Evolutionary conservation across 2,888 invertebrate species (phyloP), one percentile per base, ranked within the genome.

Genomic region (Coelogynopora nodosa): DNA sequence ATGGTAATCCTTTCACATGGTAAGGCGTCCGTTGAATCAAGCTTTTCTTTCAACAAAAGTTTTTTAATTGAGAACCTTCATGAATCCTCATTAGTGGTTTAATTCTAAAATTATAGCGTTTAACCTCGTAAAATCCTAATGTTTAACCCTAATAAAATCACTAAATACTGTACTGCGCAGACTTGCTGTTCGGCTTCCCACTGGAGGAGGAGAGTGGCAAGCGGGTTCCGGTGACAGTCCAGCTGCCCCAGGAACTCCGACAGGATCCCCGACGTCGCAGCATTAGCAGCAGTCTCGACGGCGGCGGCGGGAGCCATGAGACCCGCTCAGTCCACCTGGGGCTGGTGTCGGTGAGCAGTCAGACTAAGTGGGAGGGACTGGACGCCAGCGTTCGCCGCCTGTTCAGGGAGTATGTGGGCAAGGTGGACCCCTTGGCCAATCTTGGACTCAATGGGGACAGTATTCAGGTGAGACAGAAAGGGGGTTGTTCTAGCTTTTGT

Each of bases 321-420:
- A 94, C 91, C 93, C 94, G 89, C 94, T 94, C 67, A n/a, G 85
- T 87, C 29, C 49, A 67, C 26, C 23, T 97, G 90, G 97, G 97
- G 18, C 95, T 94, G 90, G 95, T 97, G 0, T 95, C 95, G 90
- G 95, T 97, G 88, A 96, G 96, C 89, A 95, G 96, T 87, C 96
- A 96, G 92, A 97, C 96, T 0, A 96, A 95, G 87, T 98, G 98
- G 98, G 96, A 96, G 91, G 95, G 96, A 90, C 93, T 98, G 90
- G 97, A 98, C 92, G 95, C 95, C 90, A 95, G 95, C 89, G 95
- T 97, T 88, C 94, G 96, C 90, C 95, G 96, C 92, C 95, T 96
- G 85, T 97, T 98, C 92, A 97, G 97, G 92, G 93, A 92, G 89
- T 92, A 94, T 97, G 88, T 95, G 86, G 94, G 96, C 81, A 94